phyloP scores from a whole-genome alignment of 2,113 vertebrate species.

The Dicerorhinus sumatrensis region DNA sequence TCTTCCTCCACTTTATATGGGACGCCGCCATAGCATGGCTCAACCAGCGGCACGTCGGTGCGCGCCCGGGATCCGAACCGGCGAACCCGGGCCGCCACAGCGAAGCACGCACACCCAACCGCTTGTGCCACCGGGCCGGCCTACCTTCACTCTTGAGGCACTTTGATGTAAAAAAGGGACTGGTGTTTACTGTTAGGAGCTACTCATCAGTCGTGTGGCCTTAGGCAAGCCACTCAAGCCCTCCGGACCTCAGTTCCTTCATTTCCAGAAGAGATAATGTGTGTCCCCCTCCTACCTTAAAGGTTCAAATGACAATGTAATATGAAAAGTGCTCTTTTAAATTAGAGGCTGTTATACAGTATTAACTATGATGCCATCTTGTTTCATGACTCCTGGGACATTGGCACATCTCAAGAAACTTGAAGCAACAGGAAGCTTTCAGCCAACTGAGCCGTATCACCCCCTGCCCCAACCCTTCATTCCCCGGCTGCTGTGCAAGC shows the following conservation, averaged over 20 bases:
- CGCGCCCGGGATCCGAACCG: too few species aligned
- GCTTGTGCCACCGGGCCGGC: too few species aligned
- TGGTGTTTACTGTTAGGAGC: background rate
- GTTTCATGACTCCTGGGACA: background rate
- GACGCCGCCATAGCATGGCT: too few species aligned
- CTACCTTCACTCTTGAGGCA: background rate
- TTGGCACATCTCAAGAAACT: background rate
- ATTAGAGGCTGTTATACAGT: conserved; percentile 27
- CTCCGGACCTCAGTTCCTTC: background rate
- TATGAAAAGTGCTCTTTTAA: conserved; percentile 30
- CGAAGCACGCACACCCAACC: too few species aligned
- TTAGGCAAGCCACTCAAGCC: background rate
- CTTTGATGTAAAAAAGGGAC: background rate
- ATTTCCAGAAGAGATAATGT: background rate
- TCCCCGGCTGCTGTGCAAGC: background rate
- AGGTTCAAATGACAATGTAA: background rate
- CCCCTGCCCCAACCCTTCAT: background rate
- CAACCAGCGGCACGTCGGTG: too few species aligned
- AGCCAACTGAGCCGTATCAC: background rate
- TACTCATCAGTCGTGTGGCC: background rate
- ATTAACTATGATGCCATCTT: conserved; percentile 16
- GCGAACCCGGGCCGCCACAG: too few species aligned
- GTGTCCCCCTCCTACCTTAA: background rate
- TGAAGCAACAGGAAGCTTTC: background rate
- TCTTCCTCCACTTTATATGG: too few species aligned